Conservation (phyloP, 53 echinoderm and acorn worm species). For the Hippasteria phrygiana region DNA sequence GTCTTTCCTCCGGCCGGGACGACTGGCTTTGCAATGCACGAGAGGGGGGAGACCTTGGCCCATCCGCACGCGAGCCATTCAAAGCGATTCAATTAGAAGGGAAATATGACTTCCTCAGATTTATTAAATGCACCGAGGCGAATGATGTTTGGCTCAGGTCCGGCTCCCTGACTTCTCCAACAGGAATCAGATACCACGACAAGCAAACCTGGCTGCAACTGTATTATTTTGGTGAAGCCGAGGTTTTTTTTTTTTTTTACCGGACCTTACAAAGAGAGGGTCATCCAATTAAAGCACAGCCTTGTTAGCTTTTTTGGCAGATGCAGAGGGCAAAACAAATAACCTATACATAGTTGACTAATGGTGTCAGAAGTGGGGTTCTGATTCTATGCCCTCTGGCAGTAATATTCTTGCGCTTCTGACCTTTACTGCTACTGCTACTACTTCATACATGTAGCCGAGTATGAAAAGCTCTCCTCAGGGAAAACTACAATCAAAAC, state of each 20-base stretch:
- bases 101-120: constrained; percentile 54
- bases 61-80: constrained; percentile 24
- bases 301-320: no score
- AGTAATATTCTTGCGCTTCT: neutral
- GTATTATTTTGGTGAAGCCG: neutral
- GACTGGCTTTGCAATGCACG: neutral
- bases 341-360: neutral
- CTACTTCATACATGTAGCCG: neutral
- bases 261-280: neutral
- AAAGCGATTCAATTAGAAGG: constrained; percentile 40
- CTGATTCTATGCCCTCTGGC: neutral
- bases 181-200: neutral
- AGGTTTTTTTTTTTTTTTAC: neutral
- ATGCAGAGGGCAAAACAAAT: neutral
- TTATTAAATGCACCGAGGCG: constrained; percentile 37
- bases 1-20: neutral
- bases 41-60: constrained; percentile 30
- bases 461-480: neutral
- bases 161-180: neutral
- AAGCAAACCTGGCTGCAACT: neutral
- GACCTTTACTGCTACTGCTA: neutral
- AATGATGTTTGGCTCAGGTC: constrained; percentile 17
- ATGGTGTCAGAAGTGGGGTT: neutral
- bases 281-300: neutral
- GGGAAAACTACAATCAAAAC: no score